These are phyloP conservation scores for Rotaria macrura DNA, from an alignment of 2,888 invertebrate species.

Conservation along the genomic window DNA sequence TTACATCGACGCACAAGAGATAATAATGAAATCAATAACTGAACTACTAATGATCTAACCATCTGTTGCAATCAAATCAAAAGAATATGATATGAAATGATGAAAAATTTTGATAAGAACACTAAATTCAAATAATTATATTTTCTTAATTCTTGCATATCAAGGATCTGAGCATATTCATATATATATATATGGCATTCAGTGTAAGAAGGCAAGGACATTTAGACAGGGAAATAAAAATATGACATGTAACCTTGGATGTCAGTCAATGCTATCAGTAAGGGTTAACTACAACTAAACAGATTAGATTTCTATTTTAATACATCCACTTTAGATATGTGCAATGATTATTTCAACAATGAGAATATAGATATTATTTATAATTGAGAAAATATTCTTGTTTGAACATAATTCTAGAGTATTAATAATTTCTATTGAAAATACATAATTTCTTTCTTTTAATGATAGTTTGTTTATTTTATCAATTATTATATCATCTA, in stretches of 20 bases:
- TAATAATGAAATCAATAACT: no score
- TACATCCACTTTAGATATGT: not conserved
- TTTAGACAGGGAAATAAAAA: not conserved
- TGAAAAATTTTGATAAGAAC: no score
- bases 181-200: no score
- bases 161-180: no score
- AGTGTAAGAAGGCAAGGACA: not conserved
- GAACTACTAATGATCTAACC: no score
- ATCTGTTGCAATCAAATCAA: no score
- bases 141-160: no score
- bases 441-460: not conserved
- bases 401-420: not conserved
- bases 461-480: not conserved
- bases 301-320: not conserved
- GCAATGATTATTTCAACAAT: not conserved
- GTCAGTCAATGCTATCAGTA: not conserved
- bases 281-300: not conserved
- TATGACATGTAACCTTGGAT: not conserved
- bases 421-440: not conserved
- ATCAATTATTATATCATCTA: not conserved
- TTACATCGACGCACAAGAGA: no score
- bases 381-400: not conserved
- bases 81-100: no score
- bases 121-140: no score
- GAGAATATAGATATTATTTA: not conserved